phyloP scores from a whole-genome alignment of 2,888 invertebrate genomes.

The Corythucha ciliata region DNA sequence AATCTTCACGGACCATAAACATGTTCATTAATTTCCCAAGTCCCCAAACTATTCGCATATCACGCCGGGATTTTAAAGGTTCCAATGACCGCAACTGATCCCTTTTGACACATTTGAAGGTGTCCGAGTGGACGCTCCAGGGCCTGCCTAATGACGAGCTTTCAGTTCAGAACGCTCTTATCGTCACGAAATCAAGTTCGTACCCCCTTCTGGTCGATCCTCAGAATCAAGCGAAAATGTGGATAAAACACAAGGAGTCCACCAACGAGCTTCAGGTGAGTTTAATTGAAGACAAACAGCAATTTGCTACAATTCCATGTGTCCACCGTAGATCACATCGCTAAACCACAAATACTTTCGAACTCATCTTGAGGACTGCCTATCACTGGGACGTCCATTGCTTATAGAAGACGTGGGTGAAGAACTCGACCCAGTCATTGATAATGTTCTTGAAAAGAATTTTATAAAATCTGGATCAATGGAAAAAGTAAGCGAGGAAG shows the following conservation, averaged over 20 bases:
- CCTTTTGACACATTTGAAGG: too few relatives aligned
- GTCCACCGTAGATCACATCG: conserved; percentile 63
- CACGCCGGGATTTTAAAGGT: too few relatives aligned
- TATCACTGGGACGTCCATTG: conserved; percentile 78
- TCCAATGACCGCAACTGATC: too few relatives aligned
- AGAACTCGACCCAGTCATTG: conserved; percentile 90
- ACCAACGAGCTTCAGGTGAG: conserved; percentile 64
- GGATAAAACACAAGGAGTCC: conserved; percentile 91
- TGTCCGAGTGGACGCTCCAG: conserved; percentile 88
- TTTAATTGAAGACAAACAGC: neutral
- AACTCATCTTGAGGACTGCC: conserved; percentile 77
- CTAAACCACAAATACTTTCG: conserved; percentile 94
- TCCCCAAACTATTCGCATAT: too few relatives aligned
- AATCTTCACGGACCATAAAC: too few relatives aligned
- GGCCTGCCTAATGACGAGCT: conserved; percentile 93
- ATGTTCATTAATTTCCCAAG: too few relatives aligned
- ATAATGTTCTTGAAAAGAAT: conserved; percentile 93
- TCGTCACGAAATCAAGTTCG: conserved; percentile 90
- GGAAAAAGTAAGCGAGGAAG: conserved; percentile 67
- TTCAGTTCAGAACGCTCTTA: conserved; percentile 91
- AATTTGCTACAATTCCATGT: neutral
- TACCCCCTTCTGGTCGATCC: conserved; percentile 92
- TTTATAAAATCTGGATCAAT: conserved; percentile 95
- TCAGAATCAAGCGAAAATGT: conserved; percentile 93
- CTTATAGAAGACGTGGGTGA: conserved; percentile 91